These are phyloP conservation scores for Papilio glaucus DNA, from an alignment of 1,140 invertebrate genomes.

Conservation along the genomic window DNA sequence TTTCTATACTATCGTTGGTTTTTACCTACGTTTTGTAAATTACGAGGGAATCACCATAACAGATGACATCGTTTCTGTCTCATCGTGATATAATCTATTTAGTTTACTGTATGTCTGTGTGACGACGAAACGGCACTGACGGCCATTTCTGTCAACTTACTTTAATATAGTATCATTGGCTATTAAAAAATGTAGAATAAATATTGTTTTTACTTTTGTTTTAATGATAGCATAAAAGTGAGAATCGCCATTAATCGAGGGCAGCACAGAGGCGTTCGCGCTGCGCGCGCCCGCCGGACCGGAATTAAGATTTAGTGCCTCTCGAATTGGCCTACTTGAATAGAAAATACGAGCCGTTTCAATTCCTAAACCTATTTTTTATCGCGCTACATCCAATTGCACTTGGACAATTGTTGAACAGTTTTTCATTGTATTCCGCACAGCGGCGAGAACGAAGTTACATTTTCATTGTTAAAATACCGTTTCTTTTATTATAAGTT, in stretches of 20 bases:
- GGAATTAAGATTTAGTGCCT: conserved; percentile 53
- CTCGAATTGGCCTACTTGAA: conserved; percentile 49
- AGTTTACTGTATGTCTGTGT: too few relatives aligned
- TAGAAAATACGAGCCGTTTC: conserved; percentile 47
- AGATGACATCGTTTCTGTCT: too few relatives aligned
- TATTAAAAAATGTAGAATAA: not conserved
- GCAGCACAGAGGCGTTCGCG: conserved; percentile 35
- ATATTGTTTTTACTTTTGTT: conserved; percentile 24
- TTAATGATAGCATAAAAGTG: conserved; percentile 34
- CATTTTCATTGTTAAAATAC: conserved; percentile 10
- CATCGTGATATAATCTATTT: too few relatives aligned
- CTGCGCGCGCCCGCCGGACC: conserved; percentile 36
- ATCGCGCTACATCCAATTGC: conserved; percentile 39
- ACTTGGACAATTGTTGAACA: conserved; percentile 35
- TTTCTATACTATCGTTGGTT: too few relatives aligned
- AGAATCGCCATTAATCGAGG: conserved; percentile 40
- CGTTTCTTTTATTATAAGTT: conserved; percentile 11
- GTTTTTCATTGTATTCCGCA: conserved; percentile 34
- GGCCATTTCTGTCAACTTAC: not conserved
- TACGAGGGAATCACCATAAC: too few relatives aligned
- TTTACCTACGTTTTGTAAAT: too few relatives aligned
- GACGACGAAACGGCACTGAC: too few relatives aligned
- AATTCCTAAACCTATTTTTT: conserved; percentile 39
- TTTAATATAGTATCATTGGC: not conserved
- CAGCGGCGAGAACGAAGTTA: conserved; percentile 1